Evolutionary conservation across 2,888 invertebrate genomes (phyloP), one percentile per base, ranked within the genome.

Genomic region (Acanthosepion lycidas): DNA sequence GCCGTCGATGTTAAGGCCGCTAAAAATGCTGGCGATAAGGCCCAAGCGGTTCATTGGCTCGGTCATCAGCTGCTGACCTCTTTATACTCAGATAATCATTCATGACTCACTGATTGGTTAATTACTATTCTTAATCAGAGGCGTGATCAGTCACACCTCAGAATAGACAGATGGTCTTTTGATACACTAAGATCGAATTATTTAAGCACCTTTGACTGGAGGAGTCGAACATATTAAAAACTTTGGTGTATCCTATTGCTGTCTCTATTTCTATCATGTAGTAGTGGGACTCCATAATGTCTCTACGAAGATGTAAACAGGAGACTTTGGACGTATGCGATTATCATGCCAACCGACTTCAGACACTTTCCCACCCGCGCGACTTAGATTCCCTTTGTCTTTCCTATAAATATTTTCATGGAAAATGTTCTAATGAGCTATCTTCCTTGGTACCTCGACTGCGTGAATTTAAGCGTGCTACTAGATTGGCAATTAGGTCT

Each of bases 121-220:
- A 78, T 78, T 78, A 78, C 78, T 9, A n/a, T 78, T 78, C 78
- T n/a, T 78, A 78, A 78, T 78, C 78, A 78, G 28, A 78, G 78
- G 78, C 78, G 78, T 78, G 78, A n/a, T n/a, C 28, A 78, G 78
- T 78, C 78, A 78, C 78, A 78, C 78, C 78, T 78, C 78, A 78
- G 12, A n/a, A 78, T n/a, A n/a, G n/a, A 78, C 78, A 78, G n/a
- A 28, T 78, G 78, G 28, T 28, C 15, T 15, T 78, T 78, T 78
- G n/a, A 78, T 78, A n/a, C 9, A 78, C 78, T n/a, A n/a, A 12
- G 28, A 78, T 78, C 78, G 78, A 78, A 78, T 78, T n/a, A 78
- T 59, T 78, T 9, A 78, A 78, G n/a, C n/a, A 78, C 78, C 78
- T 78, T n/a, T n/a, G 78, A 78, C 78, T 28, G 78, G n/a, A n/a